Percentiles rank a stretch among this genome's conserved stretches.
phyloP scores from a whole-genome alignment of 2,797 vertebrate species.

The Threskiornis aethiopicus region DNA sequence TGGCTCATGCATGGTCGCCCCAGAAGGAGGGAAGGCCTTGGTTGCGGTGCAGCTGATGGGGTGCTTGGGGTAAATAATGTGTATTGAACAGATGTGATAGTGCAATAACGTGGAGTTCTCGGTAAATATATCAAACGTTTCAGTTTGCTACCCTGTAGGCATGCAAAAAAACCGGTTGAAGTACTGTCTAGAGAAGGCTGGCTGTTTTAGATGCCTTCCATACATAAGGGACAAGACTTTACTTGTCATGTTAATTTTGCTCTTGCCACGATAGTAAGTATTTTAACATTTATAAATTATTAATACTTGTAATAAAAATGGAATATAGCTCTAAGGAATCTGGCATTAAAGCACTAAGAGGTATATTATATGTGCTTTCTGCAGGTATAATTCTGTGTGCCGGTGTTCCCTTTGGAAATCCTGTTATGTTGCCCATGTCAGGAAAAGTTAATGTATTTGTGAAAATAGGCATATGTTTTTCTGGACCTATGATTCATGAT shows the following conservation, averaged over 20 bases:
- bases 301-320: background rate
- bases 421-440: rapidly evolving
- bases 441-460: background rate
- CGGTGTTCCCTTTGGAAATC: background rate
- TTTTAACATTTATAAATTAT: background rate
- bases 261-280: background rate
- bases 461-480: background rate
- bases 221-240: background rate
- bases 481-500: background rate
- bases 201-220: background rate
- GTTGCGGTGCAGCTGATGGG: background rate
- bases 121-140: background rate
- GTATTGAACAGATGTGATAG: rapidly evolving
- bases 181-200: background rate
- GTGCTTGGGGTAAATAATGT: background rate
- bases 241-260: background rate
- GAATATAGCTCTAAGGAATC: background rate
- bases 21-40: background rate
- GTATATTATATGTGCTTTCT: background rate
- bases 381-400: background rate
- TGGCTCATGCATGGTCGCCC: background rate
- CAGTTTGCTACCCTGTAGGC: background rate
- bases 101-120: background rate
- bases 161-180: background rate
- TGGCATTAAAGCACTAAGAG: background rate